These are phyloP conservation scores for Penelope pileata DNA, from an alignment of 2,113 vertebrate species.

Conservation along the genomic window DNA sequence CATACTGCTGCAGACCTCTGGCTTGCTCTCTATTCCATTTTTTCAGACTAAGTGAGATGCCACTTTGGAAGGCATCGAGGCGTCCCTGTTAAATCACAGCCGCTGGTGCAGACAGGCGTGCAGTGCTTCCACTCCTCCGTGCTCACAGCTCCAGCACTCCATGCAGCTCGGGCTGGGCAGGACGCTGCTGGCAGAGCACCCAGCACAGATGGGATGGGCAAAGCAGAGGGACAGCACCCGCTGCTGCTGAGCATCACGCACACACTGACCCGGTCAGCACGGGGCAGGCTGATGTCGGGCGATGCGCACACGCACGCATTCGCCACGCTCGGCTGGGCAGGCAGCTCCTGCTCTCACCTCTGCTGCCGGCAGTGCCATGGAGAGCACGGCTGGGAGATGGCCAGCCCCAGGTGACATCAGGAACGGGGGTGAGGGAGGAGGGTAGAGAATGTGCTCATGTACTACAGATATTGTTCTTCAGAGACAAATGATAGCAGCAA, in stretches of 20 bases:
- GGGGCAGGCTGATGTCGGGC: no score
- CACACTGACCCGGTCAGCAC: rapidly evolving
- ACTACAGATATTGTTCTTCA: slow-evolving; percentile 44
- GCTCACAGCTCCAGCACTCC: background rate
- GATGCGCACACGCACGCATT: no score
- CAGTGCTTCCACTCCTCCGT: slow-evolving; percentile 15
- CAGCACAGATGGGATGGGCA: background rate
- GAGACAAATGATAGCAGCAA: slow-evolving; percentile 2
- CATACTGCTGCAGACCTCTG: slow-evolving; percentile 45
- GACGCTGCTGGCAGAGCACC: background rate
- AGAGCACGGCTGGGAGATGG: background rate
- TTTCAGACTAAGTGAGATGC: slow-evolving; percentile 66
- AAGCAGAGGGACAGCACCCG: background rate
- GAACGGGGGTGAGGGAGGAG: background rate
- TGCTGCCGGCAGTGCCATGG: no score
- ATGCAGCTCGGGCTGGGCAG: background rate
- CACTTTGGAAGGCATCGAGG: slow-evolving; percentile 59
- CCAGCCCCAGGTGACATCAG: background rate
- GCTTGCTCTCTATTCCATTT: slow-evolving; percentile 40
- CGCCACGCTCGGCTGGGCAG: rapidly evolving
- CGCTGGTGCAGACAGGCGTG: slow-evolving; percentile 10
- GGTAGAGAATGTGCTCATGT: background rate
- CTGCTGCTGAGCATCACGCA: rapidly evolving
- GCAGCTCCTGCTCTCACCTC: rapidly evolving
- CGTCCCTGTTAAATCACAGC: slow-evolving; percentile 52